phyloP scores from a whole-genome alignment of 2,797 vertebrate species.

The Rhabdophis nuchalis region DNA sequence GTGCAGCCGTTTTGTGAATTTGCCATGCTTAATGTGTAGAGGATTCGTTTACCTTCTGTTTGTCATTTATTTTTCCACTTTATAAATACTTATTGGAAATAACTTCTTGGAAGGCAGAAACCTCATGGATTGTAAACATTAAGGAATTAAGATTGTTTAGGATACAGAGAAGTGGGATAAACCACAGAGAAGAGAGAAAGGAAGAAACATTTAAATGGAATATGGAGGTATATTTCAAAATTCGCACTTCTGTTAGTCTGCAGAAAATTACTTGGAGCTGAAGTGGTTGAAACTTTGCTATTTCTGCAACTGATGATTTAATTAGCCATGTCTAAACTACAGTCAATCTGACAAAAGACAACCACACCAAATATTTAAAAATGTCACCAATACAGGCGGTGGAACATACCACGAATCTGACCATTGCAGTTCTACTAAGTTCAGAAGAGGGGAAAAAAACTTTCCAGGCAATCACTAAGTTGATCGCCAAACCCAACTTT shows the following conservation, averaged over 20 bases:
- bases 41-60: slow-evolving; percentile 61
- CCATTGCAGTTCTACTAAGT: background rate
- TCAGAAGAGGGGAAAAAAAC: background rate
- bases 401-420: background rate
- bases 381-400: background rate
- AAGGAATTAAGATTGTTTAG: slow-evolving; percentile 61
- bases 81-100: slow-evolving; percentile 67
- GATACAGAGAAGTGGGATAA: slow-evolving; percentile 52
- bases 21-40: slow-evolving; percentile 38
- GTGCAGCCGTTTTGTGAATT: slow-evolving; percentile 40
- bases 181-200: background rate
- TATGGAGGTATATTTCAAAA: slow-evolving; percentile 49
- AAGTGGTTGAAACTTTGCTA: slow-evolving; percentile 44
- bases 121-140: slow-evolving; percentile 65
- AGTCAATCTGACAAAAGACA: background rate
- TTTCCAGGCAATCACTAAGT: background rate
- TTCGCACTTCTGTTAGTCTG: slow-evolving; percentile 44
- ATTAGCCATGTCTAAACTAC: slow-evolving; percentile 11
- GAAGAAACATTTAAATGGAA: slow-evolving; percentile 54
- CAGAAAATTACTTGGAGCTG: slow-evolving; percentile 52
- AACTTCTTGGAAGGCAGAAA: slow-evolving; percentile 65
- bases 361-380: background rate
- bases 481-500: background rate
- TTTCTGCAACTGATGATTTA: slow-evolving; percentile 33
- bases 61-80: slow-evolving; percentile 70